A percentile compares a stretch with the other conserved stretches of the same genome.
phyloP scores from a whole-genome alignment of 2,797 vertebrate species.

The Lerista edwardsae region DNA sequence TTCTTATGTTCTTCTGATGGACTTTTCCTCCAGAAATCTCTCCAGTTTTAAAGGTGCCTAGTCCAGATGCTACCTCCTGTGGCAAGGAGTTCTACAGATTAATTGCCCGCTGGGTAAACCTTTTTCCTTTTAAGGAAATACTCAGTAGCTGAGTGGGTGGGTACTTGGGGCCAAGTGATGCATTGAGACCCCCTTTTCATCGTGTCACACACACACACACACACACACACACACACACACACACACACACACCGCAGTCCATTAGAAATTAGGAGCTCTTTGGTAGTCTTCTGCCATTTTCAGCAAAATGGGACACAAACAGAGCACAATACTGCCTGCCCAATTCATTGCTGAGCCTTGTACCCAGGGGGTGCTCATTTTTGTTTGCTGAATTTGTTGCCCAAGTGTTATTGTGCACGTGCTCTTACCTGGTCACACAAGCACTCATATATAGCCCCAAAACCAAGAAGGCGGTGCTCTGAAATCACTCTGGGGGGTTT shows the following conservation, averaged over 20 bases:
- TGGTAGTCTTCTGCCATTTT: conserved; percentile 57
- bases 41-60: too few species aligned
- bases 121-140: too few species aligned
- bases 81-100: too few species aligned
- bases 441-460: conserved; percentile 28
- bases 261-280: conserved; percentile 66
- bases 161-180: too few species aligned
- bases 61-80: too few species aligned
- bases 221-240: conserved; percentile 65
- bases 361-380: conserved; percentile 46
- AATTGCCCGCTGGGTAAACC: too few species aligned
- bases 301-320: conserved; percentile 65
- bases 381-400: conserved; percentile 65
- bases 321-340: conserved; percentile 52
- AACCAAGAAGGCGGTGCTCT: conserved; percentile 66
- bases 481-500: conserved; percentile 58
- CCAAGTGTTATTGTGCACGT: conserved; percentile 42
- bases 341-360: conserved; percentile 53
- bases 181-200: too few species aligned
- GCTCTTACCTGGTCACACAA: conserved; percentile 57
- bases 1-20: too few species aligned
- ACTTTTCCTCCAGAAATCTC: too few species aligned
- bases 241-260: too few species aligned
- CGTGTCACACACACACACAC: too few species aligned
- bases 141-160: too few species aligned